phyloP scores from a whole-genome alignment of 2,113 vertebrate species.

The Calidris pugnax region DNA sequence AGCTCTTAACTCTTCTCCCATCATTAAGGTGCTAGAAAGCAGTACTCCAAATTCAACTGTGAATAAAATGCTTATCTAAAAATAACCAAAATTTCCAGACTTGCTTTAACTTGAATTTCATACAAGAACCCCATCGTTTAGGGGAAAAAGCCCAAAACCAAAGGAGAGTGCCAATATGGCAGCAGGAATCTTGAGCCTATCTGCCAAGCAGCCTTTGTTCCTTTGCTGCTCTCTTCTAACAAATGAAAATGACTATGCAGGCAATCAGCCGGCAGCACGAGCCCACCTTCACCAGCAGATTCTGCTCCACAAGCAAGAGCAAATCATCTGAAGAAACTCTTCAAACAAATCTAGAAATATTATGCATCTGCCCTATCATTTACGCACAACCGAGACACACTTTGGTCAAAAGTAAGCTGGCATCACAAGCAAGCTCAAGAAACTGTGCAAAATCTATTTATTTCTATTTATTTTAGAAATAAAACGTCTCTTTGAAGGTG shows the following conservation, averaged over 20 bases:
- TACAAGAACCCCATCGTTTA: not conserved
- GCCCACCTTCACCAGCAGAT: not conserved
- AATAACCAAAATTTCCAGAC: not conserved
- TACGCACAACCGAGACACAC: not conserved
- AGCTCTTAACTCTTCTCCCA: not conserved
- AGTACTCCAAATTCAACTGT: not conserved
- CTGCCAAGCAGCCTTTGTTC: constrained; percentile 46
- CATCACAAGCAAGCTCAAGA: not conserved
- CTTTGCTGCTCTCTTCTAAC: not conserved
- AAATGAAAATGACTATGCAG: not conserved
- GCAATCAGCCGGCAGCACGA: not conserved
- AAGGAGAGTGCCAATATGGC: not conserved
- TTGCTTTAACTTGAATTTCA: not conserved
- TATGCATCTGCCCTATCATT: not conserved
- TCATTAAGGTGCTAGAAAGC: not conserved
- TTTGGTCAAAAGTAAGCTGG: not conserved
- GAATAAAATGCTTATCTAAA: not conserved
- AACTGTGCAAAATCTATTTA: not conserved
- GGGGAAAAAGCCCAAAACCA: not conserved
- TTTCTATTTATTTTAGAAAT: too few species aligned
- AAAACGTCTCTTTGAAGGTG: not conserved
- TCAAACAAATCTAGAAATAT: not conserved
- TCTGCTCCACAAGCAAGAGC: not conserved
- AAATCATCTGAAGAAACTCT: not conserved
- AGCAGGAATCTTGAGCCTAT: constrained; percentile 7